phyloP scores from a whole-genome alignment of 2,797 vertebrate species.

The Oreochromis grahami region DNA sequence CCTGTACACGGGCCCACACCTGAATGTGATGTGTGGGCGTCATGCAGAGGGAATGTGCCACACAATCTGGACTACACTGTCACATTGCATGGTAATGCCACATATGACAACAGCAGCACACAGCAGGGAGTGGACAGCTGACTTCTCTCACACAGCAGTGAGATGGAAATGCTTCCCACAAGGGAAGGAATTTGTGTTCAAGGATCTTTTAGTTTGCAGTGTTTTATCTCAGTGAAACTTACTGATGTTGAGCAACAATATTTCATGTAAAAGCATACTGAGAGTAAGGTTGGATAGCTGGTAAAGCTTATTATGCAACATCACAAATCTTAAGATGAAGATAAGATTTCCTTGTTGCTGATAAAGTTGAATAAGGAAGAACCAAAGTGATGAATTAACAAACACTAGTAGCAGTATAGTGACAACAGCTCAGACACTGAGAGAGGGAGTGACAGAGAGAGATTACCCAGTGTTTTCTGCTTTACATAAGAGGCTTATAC shows the following conservation, averaged over 20 bases:
- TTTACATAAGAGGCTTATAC: constrained; percentile 75
- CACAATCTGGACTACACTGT: background rate
- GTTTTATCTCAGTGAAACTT: background rate
- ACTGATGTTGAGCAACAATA: background rate
- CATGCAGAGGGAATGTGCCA: background rate
- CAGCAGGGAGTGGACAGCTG: constrained; percentile 24
- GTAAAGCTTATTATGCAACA: background rate
- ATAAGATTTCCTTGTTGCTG: background rate
- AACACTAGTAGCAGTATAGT: background rate
- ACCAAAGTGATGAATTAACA: background rate
- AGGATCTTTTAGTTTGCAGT: background rate
- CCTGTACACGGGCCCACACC: background rate
- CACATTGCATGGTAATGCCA: background rate
- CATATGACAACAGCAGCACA: constrained; percentile 19
- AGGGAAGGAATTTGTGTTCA: background rate
- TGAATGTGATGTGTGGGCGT: background rate
- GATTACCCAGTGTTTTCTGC: constrained; percentile 73
- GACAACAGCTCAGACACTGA: constrained; percentile 6
- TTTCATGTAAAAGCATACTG: background rate
- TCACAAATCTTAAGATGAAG: background rate
- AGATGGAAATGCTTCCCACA: background rate
- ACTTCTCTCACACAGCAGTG: background rate
- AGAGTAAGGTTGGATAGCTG: background rate
- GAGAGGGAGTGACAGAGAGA: constrained; percentile 16
- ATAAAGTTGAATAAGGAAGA: background rate